Conservation (phyloP, 2,888 invertebrate genomes). For the Himalopsyche japonica region DNA sequence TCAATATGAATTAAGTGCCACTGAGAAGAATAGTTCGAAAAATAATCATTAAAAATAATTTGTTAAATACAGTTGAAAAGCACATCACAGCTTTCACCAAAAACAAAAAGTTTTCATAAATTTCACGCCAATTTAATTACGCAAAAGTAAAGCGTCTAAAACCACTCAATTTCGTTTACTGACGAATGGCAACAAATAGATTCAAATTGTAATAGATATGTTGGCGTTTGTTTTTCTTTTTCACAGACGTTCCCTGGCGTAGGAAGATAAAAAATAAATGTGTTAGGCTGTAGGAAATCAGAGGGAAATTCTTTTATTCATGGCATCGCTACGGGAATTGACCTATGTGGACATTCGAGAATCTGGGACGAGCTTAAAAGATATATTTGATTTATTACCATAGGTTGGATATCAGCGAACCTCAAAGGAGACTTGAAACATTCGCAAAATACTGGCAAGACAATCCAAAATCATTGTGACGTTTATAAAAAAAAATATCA, state of each 20-base stretch:
- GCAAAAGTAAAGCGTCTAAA: too few relatives aligned
- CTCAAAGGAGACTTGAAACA: not conserved
- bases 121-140: too few relatives aligned
- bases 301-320: conserved; percentile 23
- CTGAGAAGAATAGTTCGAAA: too few relatives aligned
- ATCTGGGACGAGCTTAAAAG: not conserved
- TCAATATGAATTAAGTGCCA: too few relatives aligned
- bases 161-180: too few relatives aligned
- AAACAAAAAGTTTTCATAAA: too few relatives aligned
- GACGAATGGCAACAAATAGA: not conserved
- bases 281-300: not conserved
- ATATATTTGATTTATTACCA: conserved; percentile 9
- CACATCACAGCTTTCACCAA: too few relatives aligned
- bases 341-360: conserved; percentile 21
- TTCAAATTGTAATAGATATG: not conserved
- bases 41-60: too few relatives aligned
- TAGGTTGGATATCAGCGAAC: not conserved
- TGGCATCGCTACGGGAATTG: conserved; percentile 21
- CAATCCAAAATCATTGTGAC: too few relatives aligned
- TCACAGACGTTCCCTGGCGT: not conserved
- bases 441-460: too few relatives aligned
- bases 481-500: too few relatives aligned
- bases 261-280: not conserved
- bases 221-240: not conserved
- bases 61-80: too few relatives aligned